Percentiles rank a stretch among this genome's conserved stretches.
phyloP scores from a whole-genome alignment of 2,113 vertebrate genomes.

The Pteruthius melanotis region DNA sequence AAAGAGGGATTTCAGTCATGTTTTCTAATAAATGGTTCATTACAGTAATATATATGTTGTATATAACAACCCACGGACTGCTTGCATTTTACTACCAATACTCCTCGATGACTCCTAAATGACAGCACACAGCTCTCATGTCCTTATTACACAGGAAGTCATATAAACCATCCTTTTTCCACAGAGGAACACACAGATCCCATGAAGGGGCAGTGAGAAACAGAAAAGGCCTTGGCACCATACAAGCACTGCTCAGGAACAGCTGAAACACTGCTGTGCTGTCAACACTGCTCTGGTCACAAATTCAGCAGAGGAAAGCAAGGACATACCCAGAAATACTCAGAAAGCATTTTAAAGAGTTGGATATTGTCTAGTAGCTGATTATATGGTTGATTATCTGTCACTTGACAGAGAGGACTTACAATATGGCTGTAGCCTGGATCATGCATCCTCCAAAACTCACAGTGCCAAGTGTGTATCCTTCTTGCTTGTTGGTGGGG shows the following conservation, averaged over 20 bases:
- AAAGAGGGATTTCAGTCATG: not conserved
- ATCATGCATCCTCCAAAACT: not conserved
- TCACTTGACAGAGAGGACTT: not conserved
- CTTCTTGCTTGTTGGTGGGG: not conserved
- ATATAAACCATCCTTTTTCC: not conserved
- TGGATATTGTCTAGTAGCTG: not conserved
- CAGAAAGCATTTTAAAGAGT: not conserved
- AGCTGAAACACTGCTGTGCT: no score
- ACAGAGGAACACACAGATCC: not conserved
- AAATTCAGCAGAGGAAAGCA: not conserved
- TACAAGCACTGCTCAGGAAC: not conserved
- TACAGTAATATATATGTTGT: not conserved
- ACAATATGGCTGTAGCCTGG: not conserved
- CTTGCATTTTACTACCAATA: not conserved
- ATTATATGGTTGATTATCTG: no score
- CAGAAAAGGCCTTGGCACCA: not conserved
- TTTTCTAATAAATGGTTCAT: not conserved
- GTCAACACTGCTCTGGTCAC: not conserved
- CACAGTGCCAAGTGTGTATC: not conserved
- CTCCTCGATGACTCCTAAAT: not conserved
- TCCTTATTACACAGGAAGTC: not conserved
- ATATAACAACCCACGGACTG: not conserved
- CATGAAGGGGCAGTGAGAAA: not conserved
- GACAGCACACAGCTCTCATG: not conserved
- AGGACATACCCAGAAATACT: no score